Conservation (phyloP, 2,113 vertebrate genomes). For the Sphaerodactylus townsendi region DNA sequence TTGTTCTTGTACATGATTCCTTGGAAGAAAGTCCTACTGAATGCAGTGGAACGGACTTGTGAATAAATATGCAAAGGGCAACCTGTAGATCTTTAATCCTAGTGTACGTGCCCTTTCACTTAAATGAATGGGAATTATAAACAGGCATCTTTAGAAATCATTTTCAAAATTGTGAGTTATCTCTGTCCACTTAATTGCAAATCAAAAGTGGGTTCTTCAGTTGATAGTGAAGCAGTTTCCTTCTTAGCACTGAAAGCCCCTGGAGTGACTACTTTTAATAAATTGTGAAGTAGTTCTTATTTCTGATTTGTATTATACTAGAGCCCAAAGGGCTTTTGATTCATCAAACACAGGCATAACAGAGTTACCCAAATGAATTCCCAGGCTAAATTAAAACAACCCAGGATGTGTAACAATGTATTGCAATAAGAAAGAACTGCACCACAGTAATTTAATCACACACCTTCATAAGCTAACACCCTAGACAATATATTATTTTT, state of each 20-base stretch:
- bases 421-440: constrained; percentile 6
- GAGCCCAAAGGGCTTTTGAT: constrained; percentile 9
- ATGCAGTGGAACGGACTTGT: not conserved
- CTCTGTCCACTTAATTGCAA: not conserved
- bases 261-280: constrained; percentile 19
- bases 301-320: constrained; percentile 14
- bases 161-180: not conserved
- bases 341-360: constrained; percentile 5
- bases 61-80: not conserved
- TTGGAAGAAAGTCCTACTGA: not conserved
- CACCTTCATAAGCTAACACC: not conserved
- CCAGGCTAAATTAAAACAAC: constrained; percentile 20
- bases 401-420: constrained; percentile 13
- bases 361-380: constrained; percentile 3
- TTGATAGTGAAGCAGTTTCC: not conserved
- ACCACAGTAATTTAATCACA: not conserved
- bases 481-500: constrained; percentile 1
- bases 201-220: not conserved
- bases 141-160: not conserved
- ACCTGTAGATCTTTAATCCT: not conserved
- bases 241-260: not conserved
- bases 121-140: not conserved
- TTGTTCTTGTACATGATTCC: not conserved
- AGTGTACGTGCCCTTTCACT: not conserved
- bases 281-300: not conserved